Evolutionary conservation across 2,888 invertebrate species (phyloP).

Genomic region (Agrotis segetum): DNA sequence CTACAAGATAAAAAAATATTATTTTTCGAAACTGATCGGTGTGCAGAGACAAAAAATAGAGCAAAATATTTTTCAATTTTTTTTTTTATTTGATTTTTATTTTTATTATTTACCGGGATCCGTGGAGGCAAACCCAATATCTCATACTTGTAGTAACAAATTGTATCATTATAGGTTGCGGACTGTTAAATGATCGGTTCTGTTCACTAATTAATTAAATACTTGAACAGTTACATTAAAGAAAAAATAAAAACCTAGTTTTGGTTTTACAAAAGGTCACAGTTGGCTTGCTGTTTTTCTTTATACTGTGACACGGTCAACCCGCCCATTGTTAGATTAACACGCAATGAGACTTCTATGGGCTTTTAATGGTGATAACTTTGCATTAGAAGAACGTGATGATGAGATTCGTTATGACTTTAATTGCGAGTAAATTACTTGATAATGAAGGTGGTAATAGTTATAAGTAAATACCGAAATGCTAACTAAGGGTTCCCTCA

Average conservation of each 20-base stretch:
- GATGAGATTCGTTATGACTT: conserved; percentile 8
- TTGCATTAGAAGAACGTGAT: conserved; percentile 12
- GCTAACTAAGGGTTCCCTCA: too few relatives aligned
- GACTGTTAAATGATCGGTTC: neutral
- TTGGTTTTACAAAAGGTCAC: neutral
- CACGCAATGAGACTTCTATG: conserved; percentile 34
- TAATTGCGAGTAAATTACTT: neutral
- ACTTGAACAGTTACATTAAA: neutral
- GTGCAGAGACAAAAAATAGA: too few relatives aligned
- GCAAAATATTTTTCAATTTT: too few relatives aligned
- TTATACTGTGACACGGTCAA: neutral
- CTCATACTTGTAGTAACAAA: too few relatives aligned
- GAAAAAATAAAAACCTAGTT: neutral
- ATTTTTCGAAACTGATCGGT: too few relatives aligned
- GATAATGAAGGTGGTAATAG: neutral
- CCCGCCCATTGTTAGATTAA: conserved; percentile 35
- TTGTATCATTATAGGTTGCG: neutral
- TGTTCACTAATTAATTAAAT: neutral
- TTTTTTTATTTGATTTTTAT: too few relatives aligned
- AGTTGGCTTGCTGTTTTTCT: neutral
- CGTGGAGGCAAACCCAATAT: too few relatives aligned
- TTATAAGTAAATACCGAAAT: too few relatives aligned
- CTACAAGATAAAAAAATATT: too few relatives aligned
- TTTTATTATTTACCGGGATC: too few relatives aligned
- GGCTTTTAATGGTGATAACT: conserved; percentile 36